These are phyloP conservation scores for Ooceraea biroi DNA, from an alignment of 1,140 invertebrate species.

Conservation along the genomic window DNA sequence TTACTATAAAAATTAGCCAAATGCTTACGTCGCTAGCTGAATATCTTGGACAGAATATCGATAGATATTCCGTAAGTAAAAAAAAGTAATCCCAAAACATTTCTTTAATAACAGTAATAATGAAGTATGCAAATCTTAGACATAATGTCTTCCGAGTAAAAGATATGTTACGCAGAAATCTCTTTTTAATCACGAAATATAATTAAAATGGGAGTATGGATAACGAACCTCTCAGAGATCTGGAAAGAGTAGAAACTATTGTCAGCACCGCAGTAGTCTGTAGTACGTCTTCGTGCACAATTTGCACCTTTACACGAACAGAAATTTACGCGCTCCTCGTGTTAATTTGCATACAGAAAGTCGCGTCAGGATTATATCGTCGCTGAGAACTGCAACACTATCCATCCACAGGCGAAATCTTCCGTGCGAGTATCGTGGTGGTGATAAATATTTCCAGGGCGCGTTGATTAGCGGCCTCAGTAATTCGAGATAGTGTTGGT, in stretches of 20 bases:
- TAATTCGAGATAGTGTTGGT: conserved; percentile 74
- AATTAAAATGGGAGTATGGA: neutral
- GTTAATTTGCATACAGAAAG: conserved; percentile 69
- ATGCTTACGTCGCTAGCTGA: neutral
- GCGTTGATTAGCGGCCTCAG: conserved; percentile 63
- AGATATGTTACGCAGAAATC: conserved; percentile 8
- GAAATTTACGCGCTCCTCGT: conserved; percentile 42
- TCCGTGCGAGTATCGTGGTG: neutral
- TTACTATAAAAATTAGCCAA: too few relatives aligned
- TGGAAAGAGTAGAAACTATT: neutral
- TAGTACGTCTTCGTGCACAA: neutral
- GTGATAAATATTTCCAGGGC: conserved; percentile 32
- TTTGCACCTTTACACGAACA: conserved; percentile 38
- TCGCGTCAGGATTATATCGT: conserved; percentile 39
- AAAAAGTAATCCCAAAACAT: neutral
- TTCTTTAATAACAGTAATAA: neutral
- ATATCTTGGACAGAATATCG: neutral
- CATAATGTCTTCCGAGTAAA: neutral
- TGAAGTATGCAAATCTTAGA: neutral
- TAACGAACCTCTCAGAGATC: neutral
- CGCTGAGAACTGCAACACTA: neutral
- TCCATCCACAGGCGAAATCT: neutral
- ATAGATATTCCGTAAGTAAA: neutral
- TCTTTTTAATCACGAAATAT: conserved; percentile 45
- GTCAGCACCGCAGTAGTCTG: neutral